Percentiles rank a stretch among this genome's conserved stretches.
These are phyloP conservation scores for Galerucella nymphaeae DNA, from an alignment of 2,888 invertebrate genomes.

Conservation along the genomic window DNA sequence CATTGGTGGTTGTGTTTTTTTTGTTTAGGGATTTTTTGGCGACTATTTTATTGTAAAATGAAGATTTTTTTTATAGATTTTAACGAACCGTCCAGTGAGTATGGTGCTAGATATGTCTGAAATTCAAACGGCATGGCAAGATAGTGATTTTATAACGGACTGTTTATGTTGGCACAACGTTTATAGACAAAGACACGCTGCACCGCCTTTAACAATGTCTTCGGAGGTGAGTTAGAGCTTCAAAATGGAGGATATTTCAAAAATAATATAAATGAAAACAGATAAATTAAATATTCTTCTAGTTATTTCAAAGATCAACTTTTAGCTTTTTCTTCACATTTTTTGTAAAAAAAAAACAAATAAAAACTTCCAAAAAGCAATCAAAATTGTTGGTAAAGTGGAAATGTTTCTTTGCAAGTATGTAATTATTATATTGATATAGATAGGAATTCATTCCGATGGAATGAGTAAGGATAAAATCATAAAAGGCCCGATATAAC, in stretches of 20 bases:
- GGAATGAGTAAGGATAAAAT: not conserved
- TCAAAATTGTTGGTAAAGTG: not conserved
- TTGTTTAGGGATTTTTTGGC: too few species aligned
- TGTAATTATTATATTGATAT: not conserved
- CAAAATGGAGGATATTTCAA: not conserved
- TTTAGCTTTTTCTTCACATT: too few species aligned
- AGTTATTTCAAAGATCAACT: too few species aligned
- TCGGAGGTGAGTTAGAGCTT: slow-evolving; percentile 66
- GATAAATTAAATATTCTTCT: too few species aligned
- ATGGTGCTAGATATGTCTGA: slow-evolving; percentile 79
- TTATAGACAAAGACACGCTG: slow-evolving; percentile 80
- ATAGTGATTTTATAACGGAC: slow-evolving; percentile 84
- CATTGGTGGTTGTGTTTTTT: too few species aligned
- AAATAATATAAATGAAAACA: too few species aligned
- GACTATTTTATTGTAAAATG: not conserved
- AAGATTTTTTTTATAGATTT: slow-evolving; percentile 67
- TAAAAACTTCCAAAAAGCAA: not conserved
- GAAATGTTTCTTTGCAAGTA: not conserved
- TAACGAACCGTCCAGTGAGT: slow-evolving; percentile 74
- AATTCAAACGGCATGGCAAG: slow-evolving; percentile 80
- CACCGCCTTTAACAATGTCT: slow-evolving; percentile 79
- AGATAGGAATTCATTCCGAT: not conserved
- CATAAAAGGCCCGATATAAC: not conserved
- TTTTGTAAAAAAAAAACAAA: too few species aligned
- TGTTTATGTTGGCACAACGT: slow-evolving; percentile 87